phyloP scores from a whole-genome alignment of 2,797 vertebrate species.

The Falco biarmicus region DNA sequence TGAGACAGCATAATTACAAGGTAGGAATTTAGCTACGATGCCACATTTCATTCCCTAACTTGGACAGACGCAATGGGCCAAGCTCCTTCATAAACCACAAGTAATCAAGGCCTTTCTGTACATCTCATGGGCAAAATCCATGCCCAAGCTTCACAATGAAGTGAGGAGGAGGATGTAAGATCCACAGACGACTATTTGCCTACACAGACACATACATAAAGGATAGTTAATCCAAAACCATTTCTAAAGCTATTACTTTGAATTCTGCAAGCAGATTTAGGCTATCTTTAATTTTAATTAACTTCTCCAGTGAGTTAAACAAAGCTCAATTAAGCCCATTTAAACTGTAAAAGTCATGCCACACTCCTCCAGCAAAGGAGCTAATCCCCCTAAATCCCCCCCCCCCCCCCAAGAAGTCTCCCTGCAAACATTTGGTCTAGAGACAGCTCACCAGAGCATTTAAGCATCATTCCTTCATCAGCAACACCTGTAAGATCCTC shows the following conservation, averaged over 20 bases:
- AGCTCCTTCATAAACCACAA: conserved; percentile 14
- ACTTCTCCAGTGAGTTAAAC: conserved; percentile 33
- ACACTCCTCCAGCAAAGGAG: neutral
- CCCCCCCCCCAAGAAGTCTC: neutral
- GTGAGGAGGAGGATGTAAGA: neutral
- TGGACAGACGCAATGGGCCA: conserved; percentile 27
- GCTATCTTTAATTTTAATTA: conserved; percentile 49
- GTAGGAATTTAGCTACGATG: conserved; percentile 40
- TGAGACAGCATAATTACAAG: conserved; percentile 57
- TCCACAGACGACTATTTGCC: neutral
- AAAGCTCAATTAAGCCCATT: conserved; percentile 52
- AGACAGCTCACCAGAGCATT: neutral
- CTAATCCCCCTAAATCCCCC: neutral
- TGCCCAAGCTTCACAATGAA: neutral
- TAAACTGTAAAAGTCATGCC: neutral
- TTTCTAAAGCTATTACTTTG: conserved; percentile 24
- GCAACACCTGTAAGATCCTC: neutral
- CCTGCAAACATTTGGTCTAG: neutral
- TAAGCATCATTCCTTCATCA: neutral
- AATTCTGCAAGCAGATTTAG: conserved; percentile 33
- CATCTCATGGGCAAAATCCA: conserved; percentile 44
- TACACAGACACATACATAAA: neutral
- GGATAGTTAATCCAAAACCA: neutral
- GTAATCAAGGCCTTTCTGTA: conserved; percentile 51
- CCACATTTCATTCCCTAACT: conserved; percentile 28